Evolutionary conservation across 2,113 vertebrate genomes (phyloP).

Genomic region (Pygoscelis adeliae): DNA sequence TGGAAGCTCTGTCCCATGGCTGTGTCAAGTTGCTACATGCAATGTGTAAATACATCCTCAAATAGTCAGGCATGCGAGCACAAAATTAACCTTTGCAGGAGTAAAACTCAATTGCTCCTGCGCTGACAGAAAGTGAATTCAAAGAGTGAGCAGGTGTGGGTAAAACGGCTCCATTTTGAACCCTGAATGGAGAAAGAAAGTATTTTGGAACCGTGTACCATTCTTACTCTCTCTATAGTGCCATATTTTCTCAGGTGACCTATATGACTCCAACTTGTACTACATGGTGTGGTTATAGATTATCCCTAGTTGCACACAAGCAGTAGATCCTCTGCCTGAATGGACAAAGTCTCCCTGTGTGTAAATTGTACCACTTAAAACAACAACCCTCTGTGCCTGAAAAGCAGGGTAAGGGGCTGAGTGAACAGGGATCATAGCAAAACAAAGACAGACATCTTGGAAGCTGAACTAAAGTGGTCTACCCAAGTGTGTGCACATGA

Average conservation of each 20-base stretch:
- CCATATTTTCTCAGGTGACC: background rate
- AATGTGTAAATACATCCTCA: background rate
- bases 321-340: background rate
- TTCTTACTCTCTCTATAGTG: background rate
- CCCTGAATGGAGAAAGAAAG: background rate
- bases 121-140: background rate
- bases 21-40: background rate
- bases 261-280: background rate
- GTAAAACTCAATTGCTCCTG: background rate
- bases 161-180: background rate
- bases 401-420: background rate
- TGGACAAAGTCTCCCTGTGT: background rate
- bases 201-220: fast-evolving
- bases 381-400: background rate
- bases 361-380: background rate
- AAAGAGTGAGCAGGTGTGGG: background rate
- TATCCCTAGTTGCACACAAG: background rate
- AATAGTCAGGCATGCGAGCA: background rate
- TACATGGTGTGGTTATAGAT: background rate
- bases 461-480: background rate
- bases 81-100: background rate
- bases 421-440: background rate
- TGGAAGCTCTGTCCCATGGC: background rate
- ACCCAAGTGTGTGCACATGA: background rate
- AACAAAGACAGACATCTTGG: background rate